Base-by-base conservation (phyloP, 2,888 invertebrate species). In the Tenthredo amoena region DNA sequence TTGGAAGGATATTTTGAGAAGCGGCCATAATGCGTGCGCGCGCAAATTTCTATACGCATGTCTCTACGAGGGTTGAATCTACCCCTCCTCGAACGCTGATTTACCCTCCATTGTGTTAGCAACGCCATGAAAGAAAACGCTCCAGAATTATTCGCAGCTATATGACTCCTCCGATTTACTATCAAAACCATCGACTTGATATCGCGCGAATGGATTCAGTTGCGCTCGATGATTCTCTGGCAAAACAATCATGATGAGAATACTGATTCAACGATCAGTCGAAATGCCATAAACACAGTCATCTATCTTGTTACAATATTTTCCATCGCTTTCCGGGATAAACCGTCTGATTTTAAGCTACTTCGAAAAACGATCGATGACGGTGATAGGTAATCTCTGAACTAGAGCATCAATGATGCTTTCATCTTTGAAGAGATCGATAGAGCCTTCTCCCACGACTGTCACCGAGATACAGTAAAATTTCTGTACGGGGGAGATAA, bases 1-100 rank as follows among this genome's bases (percentile, higher is more conserved):
- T 9, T 31, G 18, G 34, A 2, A 12, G 58, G 4, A 81, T 62
- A 62, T 62, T 62, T 81, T 40, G 58, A 71, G 34, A n/a, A 21
- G n/a, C 83, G 83, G 83, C 83, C 83, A 83, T 83, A 43, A 83
- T 83, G 83, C 83, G 83, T 83, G 83, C 83, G 83, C 83, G 83
- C 83, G 68, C 68, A 83, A 83, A 83, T 83, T 58, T 68, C 50
- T 68, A 62, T 58, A 83, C 83, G 68, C 83, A 83, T 83, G 83
- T 18, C 83, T 18, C 83, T 40, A 15, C 10, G 68, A 40, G 68
- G 83, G 83, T 50, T 31, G 21, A 83, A 83, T 47, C 21, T 47
- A 71, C 68, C 68, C 71, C 43, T 83, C 26, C 47, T 68, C 26
- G 7, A 26, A 43, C 47, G n/a, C 47, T 47, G 71, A 83, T 83